phyloP scores from a whole-genome alignment of 2,888 invertebrate genomes.

The Polyommatus iphigenia region DNA sequence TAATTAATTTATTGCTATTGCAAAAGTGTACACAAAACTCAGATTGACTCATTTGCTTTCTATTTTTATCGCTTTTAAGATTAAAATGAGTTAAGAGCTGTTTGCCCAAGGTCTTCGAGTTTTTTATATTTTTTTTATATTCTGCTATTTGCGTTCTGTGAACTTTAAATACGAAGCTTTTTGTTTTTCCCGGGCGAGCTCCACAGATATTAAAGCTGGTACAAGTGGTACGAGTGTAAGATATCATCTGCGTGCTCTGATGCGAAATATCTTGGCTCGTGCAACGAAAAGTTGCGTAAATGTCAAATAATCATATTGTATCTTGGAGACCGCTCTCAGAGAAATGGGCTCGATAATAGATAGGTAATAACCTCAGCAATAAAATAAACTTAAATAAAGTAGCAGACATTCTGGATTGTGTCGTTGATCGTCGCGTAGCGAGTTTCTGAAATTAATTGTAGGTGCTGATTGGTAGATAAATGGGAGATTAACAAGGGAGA shows the following conservation, averaged over 20 bases:
- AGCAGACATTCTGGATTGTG: not conserved
- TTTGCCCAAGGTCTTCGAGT: not conserved
- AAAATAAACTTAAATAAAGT: not conserved
- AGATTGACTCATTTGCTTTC: not conserved
- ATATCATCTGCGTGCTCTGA: not conserved
- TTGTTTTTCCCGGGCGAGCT: not conserved
- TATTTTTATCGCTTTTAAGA: not conserved
- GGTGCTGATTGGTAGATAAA: not conserved
- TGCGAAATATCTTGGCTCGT: not conserved
- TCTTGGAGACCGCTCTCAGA: not conserved
- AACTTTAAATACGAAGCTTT: not conserved
- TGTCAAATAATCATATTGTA: not conserved
- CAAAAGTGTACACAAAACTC: not conserved
- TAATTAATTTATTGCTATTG: not conserved
- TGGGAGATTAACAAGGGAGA: not conserved
- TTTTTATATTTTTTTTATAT: not conserved
- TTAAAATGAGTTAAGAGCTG: not conserved
- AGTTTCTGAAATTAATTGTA: constrained; percentile 2
- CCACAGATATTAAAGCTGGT: not conserved
- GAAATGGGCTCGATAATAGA: not conserved
- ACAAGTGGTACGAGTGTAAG: not conserved
- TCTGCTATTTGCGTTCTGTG: not conserved
- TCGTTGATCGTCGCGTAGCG: not conserved
- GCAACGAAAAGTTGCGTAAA: not conserved
- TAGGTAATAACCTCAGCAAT: not conserved